phyloP scores from a whole-genome alignment of 1,140 invertebrate species.

The Pogonus chalceus region DNA sequence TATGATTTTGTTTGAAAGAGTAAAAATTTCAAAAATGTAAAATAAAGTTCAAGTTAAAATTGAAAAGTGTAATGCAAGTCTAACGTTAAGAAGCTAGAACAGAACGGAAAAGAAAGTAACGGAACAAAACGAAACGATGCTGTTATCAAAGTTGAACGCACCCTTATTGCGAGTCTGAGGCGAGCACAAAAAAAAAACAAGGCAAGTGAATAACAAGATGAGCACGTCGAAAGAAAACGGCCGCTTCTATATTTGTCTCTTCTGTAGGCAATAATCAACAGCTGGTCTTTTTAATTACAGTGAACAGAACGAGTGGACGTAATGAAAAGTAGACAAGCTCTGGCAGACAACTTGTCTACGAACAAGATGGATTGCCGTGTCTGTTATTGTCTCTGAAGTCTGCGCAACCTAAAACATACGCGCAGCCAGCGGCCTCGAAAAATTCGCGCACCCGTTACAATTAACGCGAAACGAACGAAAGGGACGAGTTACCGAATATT shows the following conservation, averaged over 20 bases:
- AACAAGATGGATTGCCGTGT: slow-evolving; percentile 2
- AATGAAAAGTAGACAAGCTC: slow-evolving; percentile 7
- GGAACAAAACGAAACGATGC: too few relatives aligned
- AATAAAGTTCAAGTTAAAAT: too few relatives aligned
- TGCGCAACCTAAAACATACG: background rate
- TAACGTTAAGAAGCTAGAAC: too few relatives aligned
- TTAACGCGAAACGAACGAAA: slow-evolving; percentile 1
- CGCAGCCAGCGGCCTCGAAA: background rate
- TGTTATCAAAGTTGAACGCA: slow-evolving; percentile 4
- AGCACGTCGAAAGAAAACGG: background rate
- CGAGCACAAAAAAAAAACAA: too few relatives aligned
- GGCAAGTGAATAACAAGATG: slow-evolving; percentile 1
- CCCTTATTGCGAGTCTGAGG: background rate
- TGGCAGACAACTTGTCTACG: slow-evolving; percentile 6
- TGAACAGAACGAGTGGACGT: slow-evolving; percentile 2
- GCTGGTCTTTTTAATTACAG: slow-evolving; percentile 6
- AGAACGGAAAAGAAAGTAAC: too few relatives aligned
- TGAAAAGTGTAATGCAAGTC: too few relatives aligned
- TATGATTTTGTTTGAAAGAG: too few relatives aligned
- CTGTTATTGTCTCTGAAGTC: slow-evolving; percentile 5
- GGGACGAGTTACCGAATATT: too few relatives aligned
- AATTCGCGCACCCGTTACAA: background rate
- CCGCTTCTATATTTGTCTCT: slow-evolving; percentile 2
- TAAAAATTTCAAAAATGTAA: too few relatives aligned
- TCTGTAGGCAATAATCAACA: slow-evolving; percentile 6